These are phyloP conservation scores for Melanophora roralis DNA, from an alignment of 2,888 invertebrate species.

Conservation along the genomic window DNA sequence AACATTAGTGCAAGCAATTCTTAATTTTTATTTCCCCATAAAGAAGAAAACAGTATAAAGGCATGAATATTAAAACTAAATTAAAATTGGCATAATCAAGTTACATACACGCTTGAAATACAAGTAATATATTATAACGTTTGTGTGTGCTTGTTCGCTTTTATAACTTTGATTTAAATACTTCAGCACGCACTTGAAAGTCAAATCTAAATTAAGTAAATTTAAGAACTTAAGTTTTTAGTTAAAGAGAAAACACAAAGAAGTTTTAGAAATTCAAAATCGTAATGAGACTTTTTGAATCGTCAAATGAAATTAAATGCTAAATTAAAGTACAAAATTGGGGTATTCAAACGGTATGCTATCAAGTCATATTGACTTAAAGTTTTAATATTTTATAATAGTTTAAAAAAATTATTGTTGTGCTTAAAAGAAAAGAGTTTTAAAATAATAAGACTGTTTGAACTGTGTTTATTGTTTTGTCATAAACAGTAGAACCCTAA, in stretches of 20 bases:
- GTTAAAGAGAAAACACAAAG: too few relatives aligned
- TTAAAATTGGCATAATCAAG: constrained; percentile 58
- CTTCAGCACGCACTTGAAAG: background rate
- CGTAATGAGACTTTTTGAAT: constrained; percentile 3
- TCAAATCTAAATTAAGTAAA: background rate
- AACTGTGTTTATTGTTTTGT: too few relatives aligned
- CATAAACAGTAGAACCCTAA: too few relatives aligned
- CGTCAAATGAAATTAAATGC: background rate
- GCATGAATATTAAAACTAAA: background rate
- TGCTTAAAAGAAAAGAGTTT: too few relatives aligned
- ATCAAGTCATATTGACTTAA: too few relatives aligned
- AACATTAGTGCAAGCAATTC: constrained; percentile 3
- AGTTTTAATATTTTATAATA: too few relatives aligned
- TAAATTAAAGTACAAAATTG: constrained; percentile 26
- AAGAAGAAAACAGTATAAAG: background rate
- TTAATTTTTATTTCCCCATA: background rate
- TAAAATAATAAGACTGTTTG: too few relatives aligned
- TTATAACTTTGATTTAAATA: background rate
- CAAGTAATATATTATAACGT: too few relatives aligned
- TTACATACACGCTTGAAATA: background rate
- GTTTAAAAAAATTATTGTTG: too few relatives aligned
- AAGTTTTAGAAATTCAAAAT: too few relatives aligned
- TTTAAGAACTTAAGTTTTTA: background rate
- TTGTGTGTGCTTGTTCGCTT: background rate
- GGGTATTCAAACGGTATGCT: too few relatives aligned